Evolutionary conservation across 2,113 vertebrate species (phyloP).

Genomic region (Sprattus sprattus): DNA sequence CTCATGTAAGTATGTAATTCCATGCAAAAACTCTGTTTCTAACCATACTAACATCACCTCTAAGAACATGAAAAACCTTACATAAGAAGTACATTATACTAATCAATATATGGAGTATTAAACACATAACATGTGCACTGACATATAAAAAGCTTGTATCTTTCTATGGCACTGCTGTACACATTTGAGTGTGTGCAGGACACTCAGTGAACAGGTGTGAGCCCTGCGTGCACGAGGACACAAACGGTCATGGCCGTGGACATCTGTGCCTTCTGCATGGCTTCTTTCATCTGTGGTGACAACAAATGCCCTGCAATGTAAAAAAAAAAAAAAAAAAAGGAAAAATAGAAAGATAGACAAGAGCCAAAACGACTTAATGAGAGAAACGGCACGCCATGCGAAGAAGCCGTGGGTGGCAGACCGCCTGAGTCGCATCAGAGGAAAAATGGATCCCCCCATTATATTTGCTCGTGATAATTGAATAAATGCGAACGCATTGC

Average conservation of each 20-base stretch:
- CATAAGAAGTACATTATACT: neutral
- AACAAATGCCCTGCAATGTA: neutral
- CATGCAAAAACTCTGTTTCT: neutral
- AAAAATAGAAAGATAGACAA: neutral
- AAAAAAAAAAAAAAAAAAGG: neutral
- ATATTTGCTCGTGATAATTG: constrained; percentile 9
- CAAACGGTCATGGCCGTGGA: neutral
- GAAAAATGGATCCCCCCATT: neutral
- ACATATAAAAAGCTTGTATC: neutral
- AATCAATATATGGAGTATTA: neutral
- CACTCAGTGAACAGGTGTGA: neutral
- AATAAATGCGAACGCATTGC: constrained; percentile 1
- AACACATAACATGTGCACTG: neutral
- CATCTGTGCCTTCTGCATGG: neutral
- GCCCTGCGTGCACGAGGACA: neutral
- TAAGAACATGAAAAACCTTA: neutral
- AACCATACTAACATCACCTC: neutral
- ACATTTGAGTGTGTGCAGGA: neutral
- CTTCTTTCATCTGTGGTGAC: neutral
- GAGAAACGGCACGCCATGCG: neutral
- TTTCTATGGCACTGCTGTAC: neutral
- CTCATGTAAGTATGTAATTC: neutral
- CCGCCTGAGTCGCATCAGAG: neutral
- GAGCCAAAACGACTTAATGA: neutral
- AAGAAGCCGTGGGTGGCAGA: neutral